These are phyloP conservation scores for Dorcus hopei DNA, from an alignment of 2,888 invertebrate species.

Conservation along the genomic window DNA sequence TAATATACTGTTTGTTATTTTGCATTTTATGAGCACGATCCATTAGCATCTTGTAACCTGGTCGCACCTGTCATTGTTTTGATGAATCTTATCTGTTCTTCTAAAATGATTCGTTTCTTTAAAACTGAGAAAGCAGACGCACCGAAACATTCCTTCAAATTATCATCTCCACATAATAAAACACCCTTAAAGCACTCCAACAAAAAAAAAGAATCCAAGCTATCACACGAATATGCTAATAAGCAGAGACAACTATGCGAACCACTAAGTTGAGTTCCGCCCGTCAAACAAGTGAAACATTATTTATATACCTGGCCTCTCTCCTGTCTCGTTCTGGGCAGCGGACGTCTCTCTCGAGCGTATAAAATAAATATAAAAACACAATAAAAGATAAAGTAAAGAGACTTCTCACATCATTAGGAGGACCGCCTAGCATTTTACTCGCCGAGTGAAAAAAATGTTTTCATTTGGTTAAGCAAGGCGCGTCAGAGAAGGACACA, in stretches of 20 bases:
- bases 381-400: constrained; percentile 15
- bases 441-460: neutral
- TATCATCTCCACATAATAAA: neutral
- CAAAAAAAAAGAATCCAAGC: constrained; percentile 1
- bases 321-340: neutral
- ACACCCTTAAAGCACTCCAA: neutral
- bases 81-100: neutral
- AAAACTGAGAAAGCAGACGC: neutral
- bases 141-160: constrained; percentile 4
- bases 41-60: neutral
- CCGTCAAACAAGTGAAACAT: constrained; percentile 11
- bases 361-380: constrained; percentile 9
- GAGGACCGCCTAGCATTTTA: neutral
- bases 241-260: constrained; percentile 1
- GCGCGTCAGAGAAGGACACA: neutral
- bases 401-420: constrained; percentile 16
- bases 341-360: neutral
- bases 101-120: neutral
- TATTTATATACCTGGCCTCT: constrained; percentile 9
- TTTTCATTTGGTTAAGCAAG: too few species aligned
- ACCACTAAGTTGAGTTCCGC: constrained; percentile 3
- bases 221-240: constrained; percentile 10
- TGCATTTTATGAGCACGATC: too few species aligned
- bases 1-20: too few species aligned
- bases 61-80: neutral